Base-by-base conservation (phyloP, 2,888 invertebrate genomes). In the Eristalis pertinax region DNA sequence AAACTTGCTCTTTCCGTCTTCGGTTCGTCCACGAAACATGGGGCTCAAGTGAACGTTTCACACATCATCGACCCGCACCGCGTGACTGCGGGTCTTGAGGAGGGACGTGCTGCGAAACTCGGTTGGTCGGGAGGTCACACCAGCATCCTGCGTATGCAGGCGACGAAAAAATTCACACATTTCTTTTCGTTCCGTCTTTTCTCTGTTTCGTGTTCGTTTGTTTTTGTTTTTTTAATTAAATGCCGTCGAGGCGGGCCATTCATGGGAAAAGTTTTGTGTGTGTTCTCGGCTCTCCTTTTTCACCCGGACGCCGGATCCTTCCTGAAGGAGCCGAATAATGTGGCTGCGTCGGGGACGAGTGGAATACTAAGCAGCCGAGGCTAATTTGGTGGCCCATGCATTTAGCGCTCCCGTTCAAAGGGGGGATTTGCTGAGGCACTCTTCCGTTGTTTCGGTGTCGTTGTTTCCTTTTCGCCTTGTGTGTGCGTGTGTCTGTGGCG, bases 331-430 rank as follows among this genome's bases (percentile, higher is more conserved):
- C 60, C 43, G 64, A 62, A 72, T 32, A 75, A 75, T 50, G 26
- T 62, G 69, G 69, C 68, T 13, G 65, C 22, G 64, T 38, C 65
- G 62, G 50, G 62, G 62, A 38, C 43, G 35, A 58, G 72, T 58
- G 35, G 84, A 80, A 84, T 84, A 80, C 70, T 76, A 80, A 84
- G 68, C 72, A 84, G 84, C n/a, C 56, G 35, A 19, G 24, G 75
- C 84, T 84, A 84, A 84, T 84, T 84, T 80, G 80, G 75, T 80
- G 76, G 62, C 70, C 19, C 50, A 38, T 72, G 76, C 75, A 80
- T 75, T 84, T 64, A 68, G 84, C 62, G 63, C 70, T 72, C 63
- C 19, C 50, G 67, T 70, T 82, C 68, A 41, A 80, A 43, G 41
- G 41, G 80, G 80, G 50, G 50, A 76, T 80, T 75, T 63, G 56